Percentiles rank a stretch among this genome's conserved stretches.
Conservation (phyloP, 2,888 invertebrate species). For the Dolichomitus sp. region DNA sequence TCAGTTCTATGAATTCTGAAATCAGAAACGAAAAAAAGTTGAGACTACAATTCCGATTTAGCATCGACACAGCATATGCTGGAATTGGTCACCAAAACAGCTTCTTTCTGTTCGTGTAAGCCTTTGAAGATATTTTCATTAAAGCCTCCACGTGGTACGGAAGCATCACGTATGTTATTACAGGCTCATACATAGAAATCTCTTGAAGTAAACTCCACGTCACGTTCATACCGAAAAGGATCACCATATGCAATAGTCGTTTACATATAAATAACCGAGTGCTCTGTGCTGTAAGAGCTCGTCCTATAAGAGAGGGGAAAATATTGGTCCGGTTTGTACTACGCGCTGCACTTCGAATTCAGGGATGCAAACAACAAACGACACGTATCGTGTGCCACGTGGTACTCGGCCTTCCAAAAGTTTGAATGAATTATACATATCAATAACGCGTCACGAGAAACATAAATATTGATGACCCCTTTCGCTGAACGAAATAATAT, state of each 20-base stretch:
- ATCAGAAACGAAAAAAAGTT: too few species aligned
- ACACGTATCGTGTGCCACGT: conserved; percentile 33
- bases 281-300: conserved; percentile 14
- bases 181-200: conserved; percentile 28
- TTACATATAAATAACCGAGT: conserved; percentile 69
- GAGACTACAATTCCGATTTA: too few species aligned
- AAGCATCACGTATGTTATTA: conserved; percentile 5
- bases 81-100: too few species aligned
- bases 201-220: conserved; percentile 40
- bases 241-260: conserved; percentile 65
- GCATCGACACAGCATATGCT: too few species aligned
- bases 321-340: conserved; percentile 20
- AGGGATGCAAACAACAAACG: conserved; percentile 55
- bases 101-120: too few species aligned
- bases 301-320: background rate
- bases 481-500: conserved; percentile 42
- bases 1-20: too few species aligned
- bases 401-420: background rate
- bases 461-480: conserved; percentile 57
- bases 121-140: conserved; percentile 21
- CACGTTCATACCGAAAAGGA: conserved; percentile 50
- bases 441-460: conserved; percentile 50
- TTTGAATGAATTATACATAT: conserved; percentile 64
- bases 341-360: conserved; percentile 31
- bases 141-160: background rate